These are phyloP conservation scores for Eucriotettix oculatus DNA, from an alignment of 2,888 invertebrate species.

Conservation along the genomic window DNA sequence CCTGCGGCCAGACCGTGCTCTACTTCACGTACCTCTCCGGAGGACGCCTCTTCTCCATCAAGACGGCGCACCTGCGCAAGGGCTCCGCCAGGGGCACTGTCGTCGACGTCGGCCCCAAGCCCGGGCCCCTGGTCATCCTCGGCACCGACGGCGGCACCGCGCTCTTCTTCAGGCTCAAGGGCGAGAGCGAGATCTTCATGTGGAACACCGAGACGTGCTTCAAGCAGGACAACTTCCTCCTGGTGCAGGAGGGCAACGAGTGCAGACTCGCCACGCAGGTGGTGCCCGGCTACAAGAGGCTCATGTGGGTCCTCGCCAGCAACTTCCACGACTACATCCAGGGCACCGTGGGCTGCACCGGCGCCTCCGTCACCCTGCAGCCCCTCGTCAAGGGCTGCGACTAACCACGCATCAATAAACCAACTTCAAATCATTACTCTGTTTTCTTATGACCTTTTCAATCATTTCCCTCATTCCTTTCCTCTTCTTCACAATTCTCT, in stretches of 20 bases:
- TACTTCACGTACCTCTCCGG: slow-evolving; percentile 46
- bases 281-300: slow-evolving; percentile 36
- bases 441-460: background rate
- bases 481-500: too few species aligned
- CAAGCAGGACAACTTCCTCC: slow-evolving; percentile 34
- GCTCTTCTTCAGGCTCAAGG: slow-evolving; percentile 44
- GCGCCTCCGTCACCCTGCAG: slow-evolving; percentile 41
- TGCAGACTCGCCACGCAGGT: slow-evolving; percentile 43
- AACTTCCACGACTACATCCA: slow-evolving; percentile 47
- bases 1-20: slow-evolving; percentile 37
- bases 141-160: slow-evolving; percentile 42
- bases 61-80: slow-evolving; percentile 40
- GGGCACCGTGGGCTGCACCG: slow-evolving; percentile 40
- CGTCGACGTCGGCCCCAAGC: slow-evolving; percentile 39
- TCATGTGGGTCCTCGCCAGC: slow-evolving; percentile 47
- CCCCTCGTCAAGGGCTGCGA: slow-evolving; percentile 34
- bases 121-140: slow-evolving; percentile 35
- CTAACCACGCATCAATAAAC: background rate
- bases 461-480: too few species aligned
- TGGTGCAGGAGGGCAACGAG: slow-evolving; percentile 39
- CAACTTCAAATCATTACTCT: background rate
- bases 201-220: slow-evolving; percentile 44
- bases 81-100: slow-evolving; percentile 37
- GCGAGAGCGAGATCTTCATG: slow-evolving; percentile 41
- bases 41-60: slow-evolving; percentile 43